Evolutionary conservation across 1,140 invertebrate species (phyloP), one percentile per base, ranked within the genome.

Genomic region (Campoletis sonorensis): DNA sequence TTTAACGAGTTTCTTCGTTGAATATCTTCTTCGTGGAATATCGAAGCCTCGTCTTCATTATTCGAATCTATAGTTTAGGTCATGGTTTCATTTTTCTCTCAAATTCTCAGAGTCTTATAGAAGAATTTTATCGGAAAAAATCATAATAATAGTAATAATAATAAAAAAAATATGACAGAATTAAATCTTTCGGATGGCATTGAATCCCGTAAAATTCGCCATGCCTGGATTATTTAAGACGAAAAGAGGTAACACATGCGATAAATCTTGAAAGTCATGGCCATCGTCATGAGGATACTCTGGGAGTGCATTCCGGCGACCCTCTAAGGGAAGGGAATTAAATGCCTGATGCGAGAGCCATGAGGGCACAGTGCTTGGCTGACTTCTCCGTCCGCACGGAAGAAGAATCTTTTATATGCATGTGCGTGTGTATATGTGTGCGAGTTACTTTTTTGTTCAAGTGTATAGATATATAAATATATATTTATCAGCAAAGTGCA

Each of bases 261-360:
- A 54, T 54, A 54, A 54, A 54, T 26, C 11, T 64, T 64, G 10
- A 27, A 64, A 64, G 61, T 26, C 61, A 64, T 54, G 51, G 51
- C 1, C 51, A 54, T 54, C 16, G 51, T 64, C 27, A n/a, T n/a
- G n/a, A n/a, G 61, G 21, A 23, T 7, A 13, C 8, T 26, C n/a
- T 64, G 11, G 2, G 23, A 18, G 51, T n/a, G 51, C 51, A 54
- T 54, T 54, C 61, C 61, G 11, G 11, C 61, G 21, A 23, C 5
- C 61, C 21, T n/a, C n/a, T 16, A 15, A 26, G 61, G 11, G n/a
- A 64, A 13, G 61, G 23, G 23, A 64, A 64, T 64, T 64, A 64
- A 64, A 64, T 64, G 61, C 61, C 61, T 64, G 51, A 54, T 21
- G 51, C 16, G 61, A 64, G 61, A 64, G 61, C n/a, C 61, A 64